Evolutionary conservation across 2,113 vertebrate species (phyloP).

Genomic region (Gallinago media): DNA sequence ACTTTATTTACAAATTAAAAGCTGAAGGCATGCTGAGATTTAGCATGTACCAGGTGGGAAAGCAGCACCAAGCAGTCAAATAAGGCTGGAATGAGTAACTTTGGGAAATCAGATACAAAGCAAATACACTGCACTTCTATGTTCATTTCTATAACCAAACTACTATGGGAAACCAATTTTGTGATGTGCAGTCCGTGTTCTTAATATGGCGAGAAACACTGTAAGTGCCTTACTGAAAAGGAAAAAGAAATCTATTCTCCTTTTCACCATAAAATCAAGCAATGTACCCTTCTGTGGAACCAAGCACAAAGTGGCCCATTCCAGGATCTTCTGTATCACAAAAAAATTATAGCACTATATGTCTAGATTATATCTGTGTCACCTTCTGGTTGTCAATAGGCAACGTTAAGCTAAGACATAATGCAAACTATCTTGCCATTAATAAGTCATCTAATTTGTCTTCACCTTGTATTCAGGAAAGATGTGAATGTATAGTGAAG

Average conservation of each 20-base stretch:
- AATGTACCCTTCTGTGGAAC: background rate
- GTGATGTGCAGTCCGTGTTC: background rate
- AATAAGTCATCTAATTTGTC: background rate
- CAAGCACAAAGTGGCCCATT: background rate
- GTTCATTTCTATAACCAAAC: background rate
- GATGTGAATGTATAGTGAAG: background rate
- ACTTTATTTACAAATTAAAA: background rate
- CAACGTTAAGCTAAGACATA: background rate
- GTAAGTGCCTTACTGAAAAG: background rate
- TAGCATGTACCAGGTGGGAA: background rate
- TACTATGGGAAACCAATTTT: background rate
- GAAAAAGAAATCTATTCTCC: background rate
- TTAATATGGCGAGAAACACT: background rate
- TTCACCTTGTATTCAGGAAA: background rate
- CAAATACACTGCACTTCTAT: background rate
- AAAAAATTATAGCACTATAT: background rate
- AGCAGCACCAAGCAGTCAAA: background rate
- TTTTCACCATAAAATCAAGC: background rate
- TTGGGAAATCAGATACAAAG: background rate
- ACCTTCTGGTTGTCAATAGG: background rate
- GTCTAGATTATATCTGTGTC: background rate
- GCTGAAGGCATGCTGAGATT: background rate
- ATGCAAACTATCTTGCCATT: background rate
- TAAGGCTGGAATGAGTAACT: background rate
- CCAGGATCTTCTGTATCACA: background rate